Conservation (phyloP, 2,797 vertebrate species). For the Alectoris magna region DNA sequence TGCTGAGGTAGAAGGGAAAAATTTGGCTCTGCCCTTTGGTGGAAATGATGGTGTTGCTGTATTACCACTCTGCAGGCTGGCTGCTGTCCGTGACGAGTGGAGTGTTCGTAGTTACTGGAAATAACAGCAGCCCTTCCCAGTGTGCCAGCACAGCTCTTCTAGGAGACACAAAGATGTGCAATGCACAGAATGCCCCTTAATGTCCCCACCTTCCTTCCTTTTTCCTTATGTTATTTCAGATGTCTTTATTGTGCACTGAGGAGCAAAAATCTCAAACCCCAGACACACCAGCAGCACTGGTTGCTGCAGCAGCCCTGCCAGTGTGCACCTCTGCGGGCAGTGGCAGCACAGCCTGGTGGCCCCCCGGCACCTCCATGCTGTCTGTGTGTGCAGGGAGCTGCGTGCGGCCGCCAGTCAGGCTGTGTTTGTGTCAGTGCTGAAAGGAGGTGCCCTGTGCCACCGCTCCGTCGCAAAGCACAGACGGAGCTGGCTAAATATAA, state of each 20-base stretch:
- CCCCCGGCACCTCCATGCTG: too few relatives aligned
- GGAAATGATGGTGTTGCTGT: background rate
- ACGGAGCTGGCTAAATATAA: background rate
- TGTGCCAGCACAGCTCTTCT: background rate
- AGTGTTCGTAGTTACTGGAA: background rate
- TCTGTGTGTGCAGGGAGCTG: too few relatives aligned
- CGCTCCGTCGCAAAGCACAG: too few relatives aligned
- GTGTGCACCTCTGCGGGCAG: accelerated
- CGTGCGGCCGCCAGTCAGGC: background rate
- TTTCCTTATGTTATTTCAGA: accelerated
- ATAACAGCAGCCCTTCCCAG: background rate
- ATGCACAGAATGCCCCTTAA: background rate
- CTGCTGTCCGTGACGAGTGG: accelerated
- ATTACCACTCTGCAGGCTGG: background rate
- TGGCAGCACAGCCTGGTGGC: background rate
- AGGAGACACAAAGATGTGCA: background rate
- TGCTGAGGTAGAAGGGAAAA: background rate
- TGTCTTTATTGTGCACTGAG: accelerated
- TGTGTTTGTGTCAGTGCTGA: background rate
- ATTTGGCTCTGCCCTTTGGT: background rate
- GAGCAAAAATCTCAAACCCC: background rate
- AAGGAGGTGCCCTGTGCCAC: background rate
- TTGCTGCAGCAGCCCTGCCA: accelerated
- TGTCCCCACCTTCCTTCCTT: background rate
- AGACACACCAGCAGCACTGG: accelerated